These are phyloP conservation scores for Pseudochaenichthys georgianus DNA, from an alignment of 2,797 vertebrate species.

Conservation along the genomic window DNA sequence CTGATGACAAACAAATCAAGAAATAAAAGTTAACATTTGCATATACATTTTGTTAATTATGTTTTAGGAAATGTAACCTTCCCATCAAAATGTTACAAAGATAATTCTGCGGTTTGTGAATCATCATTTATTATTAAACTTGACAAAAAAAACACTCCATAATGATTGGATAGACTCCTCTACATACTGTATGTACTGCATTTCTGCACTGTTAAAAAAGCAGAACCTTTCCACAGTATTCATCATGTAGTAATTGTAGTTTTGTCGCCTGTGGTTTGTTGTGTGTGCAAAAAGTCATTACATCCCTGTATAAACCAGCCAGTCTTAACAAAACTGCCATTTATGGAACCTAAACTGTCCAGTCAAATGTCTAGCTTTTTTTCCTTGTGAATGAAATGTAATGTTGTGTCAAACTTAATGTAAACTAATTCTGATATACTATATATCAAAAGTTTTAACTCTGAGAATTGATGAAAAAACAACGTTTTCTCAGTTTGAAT, in stretches of 20 bases:
- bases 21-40: background rate
- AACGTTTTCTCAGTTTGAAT: background rate
- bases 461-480: background rate
- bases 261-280: background rate
- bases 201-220: conserved; percentile 48
- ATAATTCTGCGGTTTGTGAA: conserved; percentile 2
- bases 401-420: conserved; percentile 11
- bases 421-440: background rate
- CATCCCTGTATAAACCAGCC: conserved; percentile 1
- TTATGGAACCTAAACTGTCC: conserved; percentile 1
- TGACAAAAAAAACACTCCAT: background rate
- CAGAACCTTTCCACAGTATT: conserved; percentile 1
- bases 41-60: background rate
- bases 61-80: background rate
- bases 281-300: background rate
- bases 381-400: conserved; percentile 10
- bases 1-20: conserved; percentile 3
- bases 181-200: background rate
- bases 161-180: background rate
- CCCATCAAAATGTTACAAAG: background rate
- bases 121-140: background rate
- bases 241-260: background rate
- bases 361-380: background rate
- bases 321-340: conserved; percentile 1
- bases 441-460: background rate